Base-by-base conservation (phyloP, 1,140 invertebrate genomes). In the Drosophila santomea region DNA sequence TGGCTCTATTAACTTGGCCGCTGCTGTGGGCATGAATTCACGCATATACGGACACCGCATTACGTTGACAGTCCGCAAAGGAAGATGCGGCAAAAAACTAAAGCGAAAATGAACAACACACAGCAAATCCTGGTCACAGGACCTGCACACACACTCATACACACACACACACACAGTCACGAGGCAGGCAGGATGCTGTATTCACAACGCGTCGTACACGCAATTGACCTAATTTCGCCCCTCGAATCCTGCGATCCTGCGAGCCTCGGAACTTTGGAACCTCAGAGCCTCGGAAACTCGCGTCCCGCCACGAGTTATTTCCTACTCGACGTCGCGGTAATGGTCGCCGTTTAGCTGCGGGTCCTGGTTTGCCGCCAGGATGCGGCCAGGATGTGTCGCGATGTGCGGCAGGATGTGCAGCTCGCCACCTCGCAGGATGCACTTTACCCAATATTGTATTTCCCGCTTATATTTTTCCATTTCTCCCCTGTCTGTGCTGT, bases 211-310 rank as follows among this genome's bases (percentile, higher is more conserved):
- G 64, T 62, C 68, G 57, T 74, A 72, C 59, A 71, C 76, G 58
- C 81, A 77, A 77, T 84, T 84, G 81, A 85, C 81, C 81, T 62
- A 77, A 85, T 84, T 84, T 84, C 6, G 15, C 66, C 64, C 36
- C 51, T 45, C 50, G 15, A 7, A 50, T n/a, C 45, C 45, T 23
- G 43, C 8, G 4, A 45, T 1, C 10, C 43, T 8, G 12, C 14
- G 4, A 41, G 6, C 35, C 41, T 25, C 32, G 12, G 11, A 14
- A 3, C 3, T 11, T 45, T 20, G 17, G 5, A 14, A 0, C 11
- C 17, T 45, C 14, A 2, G 32, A 4, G 4, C 4, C 25, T 12
- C 8, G 15, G 2, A 12, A 15, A 38, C 32, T n/a, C 12, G 11
- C 8, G 11, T 8, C 23, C 25, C 41, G 10, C 39, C 51, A 14